Evolutionary conservation across 2,113 vertebrate species (phyloP).

Genomic region (Poeciliopsis occidentalis): DNA sequence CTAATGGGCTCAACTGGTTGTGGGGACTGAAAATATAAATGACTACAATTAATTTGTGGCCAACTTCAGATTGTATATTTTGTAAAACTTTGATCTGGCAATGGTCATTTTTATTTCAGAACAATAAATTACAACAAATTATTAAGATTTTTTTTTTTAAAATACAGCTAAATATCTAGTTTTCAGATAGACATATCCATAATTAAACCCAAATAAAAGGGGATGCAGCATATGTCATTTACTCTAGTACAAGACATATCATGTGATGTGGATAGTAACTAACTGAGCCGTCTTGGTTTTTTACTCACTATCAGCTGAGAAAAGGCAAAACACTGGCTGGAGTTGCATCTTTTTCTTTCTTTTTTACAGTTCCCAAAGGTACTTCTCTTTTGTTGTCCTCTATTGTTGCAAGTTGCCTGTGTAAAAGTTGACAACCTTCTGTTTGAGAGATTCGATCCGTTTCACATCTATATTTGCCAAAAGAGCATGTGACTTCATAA

Average conservation of each 20-base stretch:
- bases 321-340: neutral
- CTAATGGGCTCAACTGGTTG: no score
- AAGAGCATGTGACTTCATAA: constrained; percentile 32
- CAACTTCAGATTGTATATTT: no score
- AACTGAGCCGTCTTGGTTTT: neutral
- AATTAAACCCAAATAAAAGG: neutral
- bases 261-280: neutral
- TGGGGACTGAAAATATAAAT: no score
- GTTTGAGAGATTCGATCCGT: constrained; percentile 22
- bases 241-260: neutral
- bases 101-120: no score
- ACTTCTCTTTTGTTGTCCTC: neutral
- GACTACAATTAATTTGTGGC: no score
- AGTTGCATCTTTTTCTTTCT: constrained; percentile 12
- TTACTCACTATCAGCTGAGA: neutral
- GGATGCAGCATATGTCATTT: neutral
- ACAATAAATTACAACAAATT: no score
- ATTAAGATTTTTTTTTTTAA: no score
- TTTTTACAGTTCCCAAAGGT: neutral
- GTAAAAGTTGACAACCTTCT: constrained; percentile 4
- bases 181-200: no score
- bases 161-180: no score
- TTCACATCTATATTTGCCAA: constrained; percentile 40
- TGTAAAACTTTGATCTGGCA: no score
- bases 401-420: neutral